Percentiles rank a stretch among this genome's conserved stretches.
phyloP scores from a whole-genome alignment of 1,140 invertebrate genomes.

The Atta cephalotes region DNA sequence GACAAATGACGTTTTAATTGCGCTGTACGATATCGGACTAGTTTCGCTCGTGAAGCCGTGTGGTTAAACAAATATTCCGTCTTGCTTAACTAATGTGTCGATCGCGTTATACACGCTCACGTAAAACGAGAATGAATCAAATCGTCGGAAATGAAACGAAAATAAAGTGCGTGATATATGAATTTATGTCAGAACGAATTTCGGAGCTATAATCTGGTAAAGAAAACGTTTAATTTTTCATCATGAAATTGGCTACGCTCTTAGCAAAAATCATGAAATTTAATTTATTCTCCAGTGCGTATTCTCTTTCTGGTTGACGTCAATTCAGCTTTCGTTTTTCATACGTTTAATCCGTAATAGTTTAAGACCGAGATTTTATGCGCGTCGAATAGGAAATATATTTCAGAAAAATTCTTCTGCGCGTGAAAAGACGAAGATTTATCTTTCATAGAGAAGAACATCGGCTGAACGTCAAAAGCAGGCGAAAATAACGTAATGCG shows the following conservation, averaged over 20 bases:
- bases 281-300: slow-evolving; percentile 2
- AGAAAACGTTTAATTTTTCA: background rate
- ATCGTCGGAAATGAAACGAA: background rate
- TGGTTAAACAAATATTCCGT: slow-evolving; percentile 47
- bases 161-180: background rate
- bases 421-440: background rate
- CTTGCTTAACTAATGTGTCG: slow-evolving; percentile 17
- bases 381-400: background rate
- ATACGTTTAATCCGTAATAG: background rate
- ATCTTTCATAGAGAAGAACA: background rate
- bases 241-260: background rate
- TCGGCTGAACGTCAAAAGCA: background rate
- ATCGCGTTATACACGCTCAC: slow-evolving; percentile 42
- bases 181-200: background rate
- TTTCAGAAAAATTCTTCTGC: background rate
- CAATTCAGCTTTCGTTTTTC: background rate
- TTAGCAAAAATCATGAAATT: background rate
- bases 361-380: background rate
- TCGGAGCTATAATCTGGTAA: background rate
- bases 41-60: slow-evolving; percentile 29
- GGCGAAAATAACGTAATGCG: background rate
- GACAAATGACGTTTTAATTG: slow-evolving; percentile 51
- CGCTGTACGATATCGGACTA: slow-evolving; percentile 25
- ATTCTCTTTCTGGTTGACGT: background rate
- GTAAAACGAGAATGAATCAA: slow-evolving; percentile 13